phyloP scores from a whole-genome alignment of 2,113 vertebrate genomes.

The Microtus montanus region DNA sequence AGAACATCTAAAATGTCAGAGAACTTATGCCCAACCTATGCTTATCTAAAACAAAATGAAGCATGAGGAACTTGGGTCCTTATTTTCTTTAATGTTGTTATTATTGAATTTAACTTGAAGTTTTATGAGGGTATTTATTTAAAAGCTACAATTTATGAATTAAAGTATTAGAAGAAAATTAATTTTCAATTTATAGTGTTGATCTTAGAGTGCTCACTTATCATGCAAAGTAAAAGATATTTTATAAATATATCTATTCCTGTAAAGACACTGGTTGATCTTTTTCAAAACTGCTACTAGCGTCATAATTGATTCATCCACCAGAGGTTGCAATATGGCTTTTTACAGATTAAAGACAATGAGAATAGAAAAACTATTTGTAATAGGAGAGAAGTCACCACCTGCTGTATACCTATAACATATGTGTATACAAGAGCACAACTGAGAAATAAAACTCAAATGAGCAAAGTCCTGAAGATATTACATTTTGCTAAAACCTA shows the following conservation, averaged over 20 bases:
- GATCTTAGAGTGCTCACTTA: background rate
- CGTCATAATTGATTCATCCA: constrained; percentile 79
- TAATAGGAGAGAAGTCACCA: constrained; percentile 44
- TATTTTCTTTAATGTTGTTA: background rate
- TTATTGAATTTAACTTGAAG: background rate
- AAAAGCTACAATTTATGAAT: background rate
- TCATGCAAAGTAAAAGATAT: background rate
- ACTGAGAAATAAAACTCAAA: constrained; percentile 54
- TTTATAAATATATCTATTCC: background rate
- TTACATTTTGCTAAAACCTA: constrained; percentile 57
- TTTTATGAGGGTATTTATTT: background rate
- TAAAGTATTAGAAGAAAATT: constrained; percentile 13
- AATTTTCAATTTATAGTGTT: background rate
- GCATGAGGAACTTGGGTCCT: background rate
- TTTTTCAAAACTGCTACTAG: background rate
- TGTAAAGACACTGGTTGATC: background rate
- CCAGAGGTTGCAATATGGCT: constrained; percentile 79
- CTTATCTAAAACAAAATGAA: background rate
- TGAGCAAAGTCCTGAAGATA: constrained; percentile 16
- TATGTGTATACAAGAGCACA: constrained; percentile 7
- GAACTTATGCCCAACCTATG: background rate
- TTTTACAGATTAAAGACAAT: constrained; percentile 69
- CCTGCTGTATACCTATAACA: constrained; percentile 31
- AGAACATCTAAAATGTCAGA: constrained; percentile 29
- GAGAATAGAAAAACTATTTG: constrained; percentile 17